A percentile compares a stretch with the other conserved stretches of the same genome.
Conservation (phyloP, 2,888 invertebrate genomes). For the Drosophila siamana region DNA sequence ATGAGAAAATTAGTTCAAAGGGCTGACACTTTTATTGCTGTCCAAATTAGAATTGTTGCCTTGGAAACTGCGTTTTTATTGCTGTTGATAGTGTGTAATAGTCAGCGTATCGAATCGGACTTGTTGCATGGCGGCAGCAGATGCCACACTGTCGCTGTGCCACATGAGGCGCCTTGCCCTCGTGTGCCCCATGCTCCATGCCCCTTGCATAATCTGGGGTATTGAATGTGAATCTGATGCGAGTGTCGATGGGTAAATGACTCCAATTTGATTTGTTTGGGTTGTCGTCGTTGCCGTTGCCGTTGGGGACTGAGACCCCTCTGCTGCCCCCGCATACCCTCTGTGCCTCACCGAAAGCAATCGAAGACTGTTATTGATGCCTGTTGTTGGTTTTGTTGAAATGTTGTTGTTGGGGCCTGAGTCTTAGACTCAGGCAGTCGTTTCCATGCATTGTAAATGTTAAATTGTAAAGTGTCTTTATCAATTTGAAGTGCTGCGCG, state of each 20-base stretch:
- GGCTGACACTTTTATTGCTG: not conserved
- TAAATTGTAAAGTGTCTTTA: conserved; percentile 74
- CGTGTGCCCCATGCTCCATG: conserved; percentile 13
- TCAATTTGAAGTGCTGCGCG: conserved; percentile 78
- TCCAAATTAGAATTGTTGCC: not conserved
- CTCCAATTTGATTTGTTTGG: conserved; percentile 80
- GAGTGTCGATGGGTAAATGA: conserved; percentile 76
- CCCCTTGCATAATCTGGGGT: conserved; percentile 1
- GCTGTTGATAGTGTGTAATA: conserved; percentile 38
- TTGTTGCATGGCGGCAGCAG: conserved; percentile 40
- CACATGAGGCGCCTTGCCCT: conserved; percentile 36
- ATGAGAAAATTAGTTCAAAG: not conserved
- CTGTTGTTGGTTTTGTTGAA: conserved; percentile 53
- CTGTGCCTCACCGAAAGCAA: not conserved
- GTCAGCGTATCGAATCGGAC: conserved; percentile 23
- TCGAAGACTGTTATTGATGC: conserved; percentile 50
- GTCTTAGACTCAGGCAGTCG: conserved; percentile 6
- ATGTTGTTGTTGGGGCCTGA: not conserved
- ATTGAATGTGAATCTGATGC: conserved; percentile 24
- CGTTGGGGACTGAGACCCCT: too few species aligned
- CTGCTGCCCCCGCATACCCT: too few species aligned
- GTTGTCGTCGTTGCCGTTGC: conserved; percentile 42
- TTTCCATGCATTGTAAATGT: conserved; percentile 57
- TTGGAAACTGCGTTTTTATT: not conserved
- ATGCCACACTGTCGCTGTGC: conserved; percentile 51